Conservation (phyloP, 2,113 vertebrate genomes). For the Meriones unguiculatus region DNA sequence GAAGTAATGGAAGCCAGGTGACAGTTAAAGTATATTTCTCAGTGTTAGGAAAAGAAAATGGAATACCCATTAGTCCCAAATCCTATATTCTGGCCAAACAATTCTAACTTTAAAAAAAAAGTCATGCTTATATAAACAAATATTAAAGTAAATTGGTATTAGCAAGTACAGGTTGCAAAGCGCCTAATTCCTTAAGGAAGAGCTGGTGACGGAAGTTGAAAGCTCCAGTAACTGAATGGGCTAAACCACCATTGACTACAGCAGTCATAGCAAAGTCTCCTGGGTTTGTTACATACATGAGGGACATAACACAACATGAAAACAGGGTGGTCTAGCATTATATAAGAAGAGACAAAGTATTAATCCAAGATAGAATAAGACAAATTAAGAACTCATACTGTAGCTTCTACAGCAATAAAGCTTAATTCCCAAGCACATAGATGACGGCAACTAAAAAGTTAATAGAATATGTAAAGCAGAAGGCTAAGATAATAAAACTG, state of each 20-base stretch:
- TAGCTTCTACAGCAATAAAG: not conserved
- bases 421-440: not conserved
- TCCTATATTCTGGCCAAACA: no score
- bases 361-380: not conserved
- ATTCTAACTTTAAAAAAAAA: not conserved
- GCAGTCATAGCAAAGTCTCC: not conserved
- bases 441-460: not conserved
- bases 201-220: not conserved
- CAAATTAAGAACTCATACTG: not conserved
- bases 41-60: not conserved
- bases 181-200: not conserved
- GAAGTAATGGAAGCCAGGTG: not conserved
- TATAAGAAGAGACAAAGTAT: not conserved
- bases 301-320: not conserved
- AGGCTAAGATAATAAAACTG: not conserved
- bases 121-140: not conserved
- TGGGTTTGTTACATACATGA: not conserved
- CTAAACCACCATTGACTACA: not conserved
- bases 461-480: not conserved
- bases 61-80: not conserved
- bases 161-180: not conserved
- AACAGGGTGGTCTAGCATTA: not conserved
- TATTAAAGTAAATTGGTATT: not conserved
- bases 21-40: not conserved
- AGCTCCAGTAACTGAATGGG: not conserved